Base-by-base conservation (phyloP, 2,797 vertebrate species). In the Acrossocheilus wenchowensis region DNA sequence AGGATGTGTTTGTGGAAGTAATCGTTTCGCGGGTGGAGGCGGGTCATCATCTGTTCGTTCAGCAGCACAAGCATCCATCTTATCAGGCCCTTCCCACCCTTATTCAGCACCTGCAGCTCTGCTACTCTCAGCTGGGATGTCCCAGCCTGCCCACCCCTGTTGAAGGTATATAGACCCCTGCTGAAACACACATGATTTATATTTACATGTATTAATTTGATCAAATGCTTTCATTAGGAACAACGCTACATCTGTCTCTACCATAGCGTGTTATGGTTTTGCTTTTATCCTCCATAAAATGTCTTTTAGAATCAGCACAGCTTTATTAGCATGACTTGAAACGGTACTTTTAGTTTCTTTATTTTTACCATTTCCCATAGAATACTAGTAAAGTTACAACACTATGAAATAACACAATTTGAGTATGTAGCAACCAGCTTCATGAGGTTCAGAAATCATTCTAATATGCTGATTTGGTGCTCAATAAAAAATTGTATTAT, bases 11-110 rank as follows among this genome's bases (percentile, higher is more conserved):
- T 0, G 95, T 96, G 74, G 96, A 97, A 85, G 97, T 97, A 60
- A 94, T 96, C 0, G 95, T 97, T 91, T 94, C 95, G 0, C 95
- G 93, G 85, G 95, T 97, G 62, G 95, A 96, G 21, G 94, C 95
- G 0, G 95, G 95, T 0, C 96, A 96, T 8, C 96, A 97, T 92
- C 91, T 97, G 86, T 97, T 97, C 2, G 92, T 97, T 11, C 97
- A 97, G 93, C 97, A 97, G 87, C 94, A 96, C 88, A 96, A 94
- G 0, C 97, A 97, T 79, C 96, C 97, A n/a, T 96, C 96, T 15
- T 96, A 95, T 94, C 95, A 96, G 0, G 96, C 96, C 0, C 94
- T 97, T 85, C 91, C 92, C 34, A 95, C 92, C 86, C 95, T 97
- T 14, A 95, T 96, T 88, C 96, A 97, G 92, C 95, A 95, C 93